Base-by-base conservation (phyloP, 92 coral and sea anemone genomes). In the Ricordea florida region DNA sequence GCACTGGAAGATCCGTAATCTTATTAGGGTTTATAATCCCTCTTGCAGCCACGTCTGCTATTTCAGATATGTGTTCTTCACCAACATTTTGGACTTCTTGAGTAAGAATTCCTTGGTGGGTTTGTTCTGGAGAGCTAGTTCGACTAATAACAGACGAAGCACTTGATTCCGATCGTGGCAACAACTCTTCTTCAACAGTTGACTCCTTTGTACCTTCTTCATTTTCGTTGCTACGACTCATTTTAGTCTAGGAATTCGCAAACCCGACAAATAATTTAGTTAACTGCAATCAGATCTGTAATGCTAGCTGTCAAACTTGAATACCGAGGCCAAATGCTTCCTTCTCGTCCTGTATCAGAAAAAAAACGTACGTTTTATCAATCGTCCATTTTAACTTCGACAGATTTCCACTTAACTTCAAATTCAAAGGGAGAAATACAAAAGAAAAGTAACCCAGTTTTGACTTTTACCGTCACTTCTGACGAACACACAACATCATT, bases 31-130 rank as follows among this genome's bases (percentile, higher is more conserved):
- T 26, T 2, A 81, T 14, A 21, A 81, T 81, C 7, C 87, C 88
- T 46, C 92, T 74, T 11, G 91, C 72, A 22, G 73, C 72, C 4
- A 86, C 63, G 23, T 86, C 91, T 11, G 79, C 66, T n/a, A n/a
- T n/a, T n/a, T n/a, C n/a, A 4, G 78, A 43, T 6, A 85, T 2
- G 5, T 86, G 60, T 68, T 67, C 84, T 1, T 84, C 76, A 15
- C 70, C 62, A 20, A 29, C 70, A 11, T 35, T 24, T 3, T 78
- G 35, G 4, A 6, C 28, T 40, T 46, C 41, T 22, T 47, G 32
- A 48, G 32, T 44, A 42, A 57, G 45, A 29, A 33, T 63, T 10
- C 34, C 70, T 26, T 37, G 62, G 43, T 38, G 10, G 6, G 36
- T 0, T 10, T 74, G 66, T 9, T 73, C 87, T 13, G 88, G 87